Evolutionary conservation across 1,140 invertebrate genomes (phyloP).

Genomic region (Laodelphax striatellus): DNA sequence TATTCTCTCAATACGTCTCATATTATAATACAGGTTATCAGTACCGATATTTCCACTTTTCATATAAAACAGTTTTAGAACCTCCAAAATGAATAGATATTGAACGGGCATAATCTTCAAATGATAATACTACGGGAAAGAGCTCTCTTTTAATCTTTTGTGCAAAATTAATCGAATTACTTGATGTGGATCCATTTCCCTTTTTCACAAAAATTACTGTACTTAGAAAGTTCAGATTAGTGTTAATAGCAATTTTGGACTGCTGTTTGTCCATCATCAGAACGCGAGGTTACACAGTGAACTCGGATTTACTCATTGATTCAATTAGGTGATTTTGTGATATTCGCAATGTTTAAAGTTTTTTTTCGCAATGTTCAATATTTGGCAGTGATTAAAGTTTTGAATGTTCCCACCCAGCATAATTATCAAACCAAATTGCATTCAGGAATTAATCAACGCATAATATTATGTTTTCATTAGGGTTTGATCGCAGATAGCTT

Average conservation of each 20-base stretch:
- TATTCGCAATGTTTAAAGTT: background rate
- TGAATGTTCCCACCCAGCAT: constrained; percentile 2
- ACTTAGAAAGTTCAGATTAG: too few species aligned
- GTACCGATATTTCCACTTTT: background rate
- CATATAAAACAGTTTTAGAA: background rate
- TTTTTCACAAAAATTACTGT: too few species aligned
- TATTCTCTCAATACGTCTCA: too few species aligned
- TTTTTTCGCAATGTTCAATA: too few species aligned
- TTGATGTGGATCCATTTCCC: too few species aligned
- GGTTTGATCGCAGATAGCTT: too few species aligned
- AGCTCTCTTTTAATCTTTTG: background rate
- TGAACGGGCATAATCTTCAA: background rate
- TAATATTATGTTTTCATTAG: background rate
- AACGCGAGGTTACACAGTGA: too few species aligned
- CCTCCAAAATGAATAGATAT: background rate
- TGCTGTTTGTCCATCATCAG: too few species aligned
- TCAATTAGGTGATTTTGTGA: constrained; percentile 2
- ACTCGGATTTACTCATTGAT: too few species aligned
- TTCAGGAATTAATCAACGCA: background rate
- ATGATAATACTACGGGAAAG: background rate
- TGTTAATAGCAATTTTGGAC: too few species aligned
- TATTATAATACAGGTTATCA: background rate
- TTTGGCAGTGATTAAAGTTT: constrained; percentile 1
- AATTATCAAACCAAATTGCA: background rate
- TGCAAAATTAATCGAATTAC: background rate